Base-by-base conservation (phyloP, 2,888 invertebrate species). In the Monoplex corrugatus region DNA sequence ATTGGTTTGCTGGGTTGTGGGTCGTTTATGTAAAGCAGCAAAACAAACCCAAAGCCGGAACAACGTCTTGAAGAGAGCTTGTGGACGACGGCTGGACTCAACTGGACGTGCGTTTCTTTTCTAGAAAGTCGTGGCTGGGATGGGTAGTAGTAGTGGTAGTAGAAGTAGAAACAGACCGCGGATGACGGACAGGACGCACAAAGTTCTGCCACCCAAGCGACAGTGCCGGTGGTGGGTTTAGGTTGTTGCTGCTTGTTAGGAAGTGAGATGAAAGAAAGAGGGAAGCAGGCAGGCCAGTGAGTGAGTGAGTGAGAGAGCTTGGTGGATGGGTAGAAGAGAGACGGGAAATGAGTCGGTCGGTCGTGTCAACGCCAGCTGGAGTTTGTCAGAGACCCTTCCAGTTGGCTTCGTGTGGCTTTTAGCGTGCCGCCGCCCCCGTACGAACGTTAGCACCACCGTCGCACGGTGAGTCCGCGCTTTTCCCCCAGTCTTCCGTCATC, bases 391-490 rank as follows among this genome's bases (percentile, higher is more conserved):
- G 43, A 43, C 43, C 78, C 32, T 83, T 45, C 82, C 82, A n/a
- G 32, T 8, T 32, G 38, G 84, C 45, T 84, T 38, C 84, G 35
- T 84, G 84, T 57, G 35, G 45, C 57, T 84, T 84, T 84, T 84
- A 84, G 45, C 84, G 84, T 84, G 45, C 50, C 45, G 84, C 50
- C 84, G 57, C 84, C 84, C 84, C 45, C 84, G 57, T 84, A 38
- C 84, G 40, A 44, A 83, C 82, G 50, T 19, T 50, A 19, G 19
- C 50, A 19, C 50, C 19, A 50, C 50, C 50, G 13, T 10, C 50
- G 10, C 10, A 50, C 19, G 50, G 50, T 68, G 28, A 23, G 38
- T 84, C 57, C 57, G 35, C 50, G 50, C 57, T 84, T 57, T 68
- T 68, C 68, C 28, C 84, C 50, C 84, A 40, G 78, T 2, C 40